Evolutionary conservation across 2,797 vertebrate species (phyloP), one percentile per base, ranked within the genome.

Genomic region (Oreochromis mossambicus): DNA sequence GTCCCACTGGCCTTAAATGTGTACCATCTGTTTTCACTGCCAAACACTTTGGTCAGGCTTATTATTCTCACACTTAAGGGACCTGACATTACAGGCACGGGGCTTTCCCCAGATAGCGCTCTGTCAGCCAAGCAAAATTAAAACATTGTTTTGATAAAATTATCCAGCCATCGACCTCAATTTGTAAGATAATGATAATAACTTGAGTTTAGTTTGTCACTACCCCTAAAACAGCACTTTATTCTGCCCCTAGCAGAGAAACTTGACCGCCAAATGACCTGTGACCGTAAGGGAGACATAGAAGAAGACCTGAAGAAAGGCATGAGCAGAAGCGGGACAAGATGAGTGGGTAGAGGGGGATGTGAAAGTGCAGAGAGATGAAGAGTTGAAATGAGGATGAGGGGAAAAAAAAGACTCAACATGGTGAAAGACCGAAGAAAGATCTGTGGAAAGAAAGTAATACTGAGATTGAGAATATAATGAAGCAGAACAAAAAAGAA

Each of bases 401-500:
- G 15, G 50, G 79, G 51, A 1, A 7, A 52, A 17, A 36, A 70
- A 70, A 75, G 14, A 58, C n/a, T 78, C 50, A 52, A 54, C 50
- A 54, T 83, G 36, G 78, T 81, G 84, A 89, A 88, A 87, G 85
- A 85, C 78, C 46, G 38, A 85, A 92, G 83, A 87, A 87, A 84
- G 87, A 85, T 61, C 17, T 78, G 78, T 66, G 38, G 51, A 84
- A 50, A 38, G 76, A 87, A 77, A 86, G 78, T 70, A 58, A 36
- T 36, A 36, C 34, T n/a, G 58, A 63, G 66, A 91, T 75, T 26
- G 56, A 80, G 81, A 90, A 87, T 63, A 88, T 88, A 89, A 93
- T 88, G 89, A 93, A 89, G 82, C 78, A 86, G 87, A 91, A 90
- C 83, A 89, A 91, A 90, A 87, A 87, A 17, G 51, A 81, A 61